Percentiles rank a stretch among this genome's conserved stretches.
These are phyloP conservation scores for Glyptemys insculpta DNA, from an alignment of 2,797 vertebrate species.

Conservation along the genomic window DNA sequence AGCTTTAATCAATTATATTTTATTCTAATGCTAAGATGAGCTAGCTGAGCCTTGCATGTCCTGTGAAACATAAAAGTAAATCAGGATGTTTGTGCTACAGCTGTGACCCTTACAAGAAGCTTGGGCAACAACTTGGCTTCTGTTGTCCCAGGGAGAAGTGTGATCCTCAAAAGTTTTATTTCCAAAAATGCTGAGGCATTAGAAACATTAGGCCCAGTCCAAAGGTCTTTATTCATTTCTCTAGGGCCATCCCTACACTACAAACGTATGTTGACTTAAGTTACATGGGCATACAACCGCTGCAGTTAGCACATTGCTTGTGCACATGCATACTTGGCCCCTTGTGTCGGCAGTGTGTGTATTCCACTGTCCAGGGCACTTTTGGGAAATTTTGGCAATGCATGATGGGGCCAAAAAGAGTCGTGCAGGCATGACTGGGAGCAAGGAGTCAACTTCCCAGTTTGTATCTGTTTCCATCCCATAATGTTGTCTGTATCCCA, in stretches of 20 bases:
- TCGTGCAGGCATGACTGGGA: background rate
- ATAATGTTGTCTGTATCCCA: background rate
- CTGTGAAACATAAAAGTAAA: background rate
- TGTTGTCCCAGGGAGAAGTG: background rate
- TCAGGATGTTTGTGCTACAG: background rate
- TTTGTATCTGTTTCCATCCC: background rate
- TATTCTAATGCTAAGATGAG: background rate
- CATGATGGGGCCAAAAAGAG: background rate
- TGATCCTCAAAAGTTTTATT: slow-evolving; percentile 6
- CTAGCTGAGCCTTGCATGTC: background rate
- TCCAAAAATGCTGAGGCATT: background rate
- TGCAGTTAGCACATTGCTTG: background rate
- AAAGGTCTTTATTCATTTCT: background rate
- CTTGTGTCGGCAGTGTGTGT: background rate
- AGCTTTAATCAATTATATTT: background rate
- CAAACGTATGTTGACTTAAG: background rate
- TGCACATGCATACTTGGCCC: too few relatives aligned
- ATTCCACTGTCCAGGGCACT: background rate
- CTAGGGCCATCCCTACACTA: background rate
- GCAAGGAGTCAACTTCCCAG: background rate
- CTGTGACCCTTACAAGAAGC: background rate
- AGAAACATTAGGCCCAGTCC: background rate
- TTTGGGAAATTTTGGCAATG: background rate
- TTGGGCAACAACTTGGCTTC: background rate
- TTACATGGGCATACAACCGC: background rate